phyloP scores from a whole-genome alignment of 2,113 vertebrate species.

The Thinocorus orbignyianus region DNA sequence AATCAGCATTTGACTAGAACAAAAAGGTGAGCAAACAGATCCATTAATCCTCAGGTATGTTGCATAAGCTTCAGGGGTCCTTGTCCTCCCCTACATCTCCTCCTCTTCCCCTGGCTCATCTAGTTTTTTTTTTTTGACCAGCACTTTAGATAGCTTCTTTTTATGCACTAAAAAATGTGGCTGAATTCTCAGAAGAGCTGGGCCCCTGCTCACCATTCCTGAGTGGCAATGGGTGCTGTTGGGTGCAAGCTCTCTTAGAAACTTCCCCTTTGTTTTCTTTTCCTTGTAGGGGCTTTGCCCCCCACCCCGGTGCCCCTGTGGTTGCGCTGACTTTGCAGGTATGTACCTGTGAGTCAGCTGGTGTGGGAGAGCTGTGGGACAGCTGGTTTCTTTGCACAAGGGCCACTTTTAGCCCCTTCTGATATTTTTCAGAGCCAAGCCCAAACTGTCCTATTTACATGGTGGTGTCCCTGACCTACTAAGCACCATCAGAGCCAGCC shows the following conservation, averaged over 20 bases:
- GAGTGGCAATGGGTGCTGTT: background rate
- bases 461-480: background rate
- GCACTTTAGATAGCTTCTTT: background rate
- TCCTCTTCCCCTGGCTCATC: background rate
- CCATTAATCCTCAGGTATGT: background rate
- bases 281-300: background rate
- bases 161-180: background rate
- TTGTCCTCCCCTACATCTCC: no score
- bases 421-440: background rate
- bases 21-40: background rate
- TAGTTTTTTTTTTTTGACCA: no score
- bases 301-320: background rate
- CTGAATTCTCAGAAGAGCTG: background rate
- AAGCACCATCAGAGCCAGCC: background rate
- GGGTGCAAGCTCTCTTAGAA: background rate
- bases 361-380: no score
- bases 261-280: background rate
- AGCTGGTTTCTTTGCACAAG: background rate
- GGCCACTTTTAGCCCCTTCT: background rate
- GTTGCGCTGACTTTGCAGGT: background rate
- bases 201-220: background rate
- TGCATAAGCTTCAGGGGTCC: background rate
- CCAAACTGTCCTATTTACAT: accelerated
- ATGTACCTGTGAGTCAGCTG: accelerated
- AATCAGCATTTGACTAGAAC: background rate